Evolutionary conservation across 2,113 vertebrate species (phyloP).

Genomic region (Merops nubicus): DNA sequence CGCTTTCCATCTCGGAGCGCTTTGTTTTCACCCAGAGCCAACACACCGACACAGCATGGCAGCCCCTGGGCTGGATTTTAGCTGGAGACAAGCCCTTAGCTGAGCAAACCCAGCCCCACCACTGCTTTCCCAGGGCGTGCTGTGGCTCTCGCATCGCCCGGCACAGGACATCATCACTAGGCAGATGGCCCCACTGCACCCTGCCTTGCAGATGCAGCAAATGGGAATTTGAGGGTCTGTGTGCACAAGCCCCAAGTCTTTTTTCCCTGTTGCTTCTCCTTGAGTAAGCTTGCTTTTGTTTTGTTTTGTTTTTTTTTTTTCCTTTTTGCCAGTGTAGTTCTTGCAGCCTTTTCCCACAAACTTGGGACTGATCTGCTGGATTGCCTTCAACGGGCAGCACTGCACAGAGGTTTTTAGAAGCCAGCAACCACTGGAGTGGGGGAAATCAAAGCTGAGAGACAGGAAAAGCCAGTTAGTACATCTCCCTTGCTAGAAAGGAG

Average conservation of each 20-base stretch:
- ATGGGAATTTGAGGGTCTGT: background rate
- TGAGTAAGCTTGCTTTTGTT: no score
- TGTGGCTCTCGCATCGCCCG: rapidly evolving
- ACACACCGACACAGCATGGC: rapidly evolving
- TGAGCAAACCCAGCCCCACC: background rate
- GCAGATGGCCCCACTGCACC: background rate
- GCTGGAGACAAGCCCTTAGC: background rate
- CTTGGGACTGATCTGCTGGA: background rate
- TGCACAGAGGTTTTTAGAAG: background rate
- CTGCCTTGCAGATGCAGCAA: background rate
- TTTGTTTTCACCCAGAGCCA: background rate
- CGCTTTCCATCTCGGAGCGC: background rate
- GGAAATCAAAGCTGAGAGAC: constrained; percentile 36
- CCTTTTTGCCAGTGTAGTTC: background rate
- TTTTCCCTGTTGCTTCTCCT: background rate
- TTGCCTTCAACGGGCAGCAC: background rate
- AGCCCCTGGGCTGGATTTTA: background rate
- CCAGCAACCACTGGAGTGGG: background rate
- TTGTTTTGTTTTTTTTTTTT: background rate
- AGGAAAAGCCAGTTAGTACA: constrained; percentile 36
- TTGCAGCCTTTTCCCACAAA: background rate
- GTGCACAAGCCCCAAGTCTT: background rate
- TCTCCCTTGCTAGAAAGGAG: constrained; percentile 25
- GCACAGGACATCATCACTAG: background rate
- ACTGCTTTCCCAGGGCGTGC: rapidly evolving